Percentiles rank a stretch among this genome's conserved stretches.
Evolutionary conservation across 2,888 invertebrate species (phyloP).

Genomic region (Lagria hirta): DNA sequence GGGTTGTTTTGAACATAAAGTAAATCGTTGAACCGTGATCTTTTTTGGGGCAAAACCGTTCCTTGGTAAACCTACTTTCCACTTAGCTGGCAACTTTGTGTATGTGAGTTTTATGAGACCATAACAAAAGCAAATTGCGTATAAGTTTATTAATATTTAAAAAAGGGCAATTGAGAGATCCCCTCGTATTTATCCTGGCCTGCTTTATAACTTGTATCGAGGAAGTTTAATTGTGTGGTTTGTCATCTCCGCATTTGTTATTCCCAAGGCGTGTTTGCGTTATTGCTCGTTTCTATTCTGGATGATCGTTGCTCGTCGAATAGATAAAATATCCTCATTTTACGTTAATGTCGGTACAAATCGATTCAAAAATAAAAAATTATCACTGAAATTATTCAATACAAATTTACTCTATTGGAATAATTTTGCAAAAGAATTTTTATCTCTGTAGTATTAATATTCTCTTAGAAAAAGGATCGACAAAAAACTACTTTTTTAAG

Average conservation of each 20-base stretch:
- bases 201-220: constrained; percentile 27
- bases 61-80: too few relatives aligned
- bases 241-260: constrained; percentile 29
- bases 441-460: too few relatives aligned
- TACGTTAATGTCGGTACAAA: constrained; percentile 12
- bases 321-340: constrained; percentile 9
- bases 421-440: too few relatives aligned
- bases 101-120: too few relatives aligned
- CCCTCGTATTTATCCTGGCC: constrained; percentile 6
- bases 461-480: too few relatives aligned
- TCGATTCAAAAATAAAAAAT: constrained; percentile 15
- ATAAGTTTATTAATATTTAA: constrained; percentile 22
- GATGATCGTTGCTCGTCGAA: constrained; percentile 19
- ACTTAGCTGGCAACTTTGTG: too few relatives aligned
- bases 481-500: too few relatives aligned
- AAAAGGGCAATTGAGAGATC: constrained; percentile 15
- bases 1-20: too few relatives aligned
- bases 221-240: constrained; percentile 33
- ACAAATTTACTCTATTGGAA: too few relatives aligned
- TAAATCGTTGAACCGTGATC: too few relatives aligned
- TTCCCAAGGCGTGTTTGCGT: constrained; percentile 24
- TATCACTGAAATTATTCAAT: too few relatives aligned
- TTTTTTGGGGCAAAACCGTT: too few relatives aligned
- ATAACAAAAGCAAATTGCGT: constrained; percentile 13
- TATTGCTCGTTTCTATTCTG: constrained; percentile 22